These are phyloP conservation scores for Penaeus chinensis DNA, from an alignment of 1,140 invertebrate species.

Conservation along the genomic window DNA sequence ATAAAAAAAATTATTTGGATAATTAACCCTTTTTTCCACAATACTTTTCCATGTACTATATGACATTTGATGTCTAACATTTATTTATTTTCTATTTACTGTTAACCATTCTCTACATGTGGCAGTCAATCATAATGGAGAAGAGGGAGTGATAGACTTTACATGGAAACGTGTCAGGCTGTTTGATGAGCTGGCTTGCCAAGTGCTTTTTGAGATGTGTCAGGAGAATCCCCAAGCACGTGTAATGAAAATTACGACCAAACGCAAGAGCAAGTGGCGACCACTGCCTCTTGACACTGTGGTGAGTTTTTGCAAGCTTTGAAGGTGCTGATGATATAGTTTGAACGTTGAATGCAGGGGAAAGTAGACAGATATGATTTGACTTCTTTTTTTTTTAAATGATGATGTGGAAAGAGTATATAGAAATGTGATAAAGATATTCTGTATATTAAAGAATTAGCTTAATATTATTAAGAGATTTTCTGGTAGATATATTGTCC, in stretches of 20 bases:
- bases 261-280: constrained; percentile 96
- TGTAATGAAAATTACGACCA: constrained; percentile 84
- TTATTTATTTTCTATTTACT: constrained; percentile 2
- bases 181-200: constrained; percentile 80
- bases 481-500: too few species aligned
- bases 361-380: background rate
- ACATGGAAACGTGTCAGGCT: constrained; percentile 87
- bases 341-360: background rate
- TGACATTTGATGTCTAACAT: constrained; percentile 29
- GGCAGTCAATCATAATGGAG: constrained; percentile 51
- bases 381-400: too few species aligned
- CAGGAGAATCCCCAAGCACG: constrained; percentile 81
- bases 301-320: constrained; percentile 72
- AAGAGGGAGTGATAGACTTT: constrained; percentile 79
- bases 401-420: background rate
- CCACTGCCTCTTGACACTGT: constrained; percentile 96
- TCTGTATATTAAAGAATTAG: too few species aligned
- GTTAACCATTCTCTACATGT: background rate
- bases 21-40: too few species aligned
- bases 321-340: background rate
- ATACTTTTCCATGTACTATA: background rate
- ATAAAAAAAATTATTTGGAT: too few species aligned
- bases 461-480: too few species aligned
- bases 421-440: background rate
- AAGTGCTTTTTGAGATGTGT: constrained; percentile 70